Evolutionary conservation across 2,113 vertebrate species (phyloP), one percentile per base, ranked within the genome.

Genomic region (Nipponia nippon): DNA sequence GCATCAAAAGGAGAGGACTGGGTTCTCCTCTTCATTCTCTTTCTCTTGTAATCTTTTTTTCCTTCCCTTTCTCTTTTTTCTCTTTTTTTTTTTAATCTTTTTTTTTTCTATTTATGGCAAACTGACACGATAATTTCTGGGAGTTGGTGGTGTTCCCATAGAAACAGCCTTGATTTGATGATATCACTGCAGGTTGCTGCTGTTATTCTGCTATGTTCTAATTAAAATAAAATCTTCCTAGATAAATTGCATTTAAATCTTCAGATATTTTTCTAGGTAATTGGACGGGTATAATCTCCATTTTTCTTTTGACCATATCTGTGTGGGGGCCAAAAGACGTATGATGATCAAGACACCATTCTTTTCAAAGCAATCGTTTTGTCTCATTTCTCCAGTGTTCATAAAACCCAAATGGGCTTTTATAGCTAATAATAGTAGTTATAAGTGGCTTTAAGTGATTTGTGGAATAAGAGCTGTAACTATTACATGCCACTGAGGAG

Each of bases 121-220:
- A 97, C 95, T 96, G 97, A 96, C 97, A 97, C 13, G 72, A 95
- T 95, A 92, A 94, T 96, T 97, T 97, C 71, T 85, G 97, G 94
- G 96, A 98, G 97, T 90, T 93, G 96, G 96, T 94, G 89, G 84
- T 53, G 97, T 98, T 98, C 94, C 98, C 96, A 98, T 98, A 97
- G 98, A 98, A 98, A 98, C 98, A 97, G 97, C 93, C 94, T 97
- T 97, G 97, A 97, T 97, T 97, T 97, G 94, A 76, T 82, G 92
- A 95, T 94, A 95, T 96, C 96, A 96, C 96, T 96, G 94, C 85
- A 96, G 97, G 90, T 95, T 95, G 89, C 96, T 96, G 86, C 90
- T 92, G 90, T 94, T 96, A 55, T 83, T 97, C 96, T 94, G 75
- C 84, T 93, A 84, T 93, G 86, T 90, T 96, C 93, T 96, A 93